Evolutionary conservation across 2,797 vertebrate genomes (phyloP).

Genomic region (Phoeniculus purpureus): DNA sequence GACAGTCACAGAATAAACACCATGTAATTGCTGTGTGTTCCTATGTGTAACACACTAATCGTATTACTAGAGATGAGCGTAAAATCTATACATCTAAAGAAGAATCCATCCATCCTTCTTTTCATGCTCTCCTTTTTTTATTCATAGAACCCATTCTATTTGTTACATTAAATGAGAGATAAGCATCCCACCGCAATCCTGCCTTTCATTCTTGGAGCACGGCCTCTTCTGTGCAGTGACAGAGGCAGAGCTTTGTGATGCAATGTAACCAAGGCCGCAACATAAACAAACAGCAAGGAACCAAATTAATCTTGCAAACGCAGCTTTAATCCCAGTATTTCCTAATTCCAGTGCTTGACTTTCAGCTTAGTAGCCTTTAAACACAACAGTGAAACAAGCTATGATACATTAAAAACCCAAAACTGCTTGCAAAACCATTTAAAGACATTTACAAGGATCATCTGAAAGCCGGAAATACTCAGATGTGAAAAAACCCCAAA

Average conservation of each 20-base stretch:
- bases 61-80: background rate
- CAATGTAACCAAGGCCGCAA: slow-evolving; percentile 1
- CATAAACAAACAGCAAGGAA: background rate
- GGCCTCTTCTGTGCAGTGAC: background rate
- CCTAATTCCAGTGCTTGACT: slow-evolving; percentile 31
- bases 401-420: background rate
- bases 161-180: background rate
- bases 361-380: slow-evolving; percentile 11
- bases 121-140: background rate
- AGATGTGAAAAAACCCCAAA: background rate
- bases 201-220: background rate
- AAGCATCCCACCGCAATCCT: background rate
- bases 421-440: background rate
- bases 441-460: background rate
- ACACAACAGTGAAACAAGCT: slow-evolving; percentile 13
- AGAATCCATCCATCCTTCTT: background rate
- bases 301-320: slow-evolving; percentile 25
- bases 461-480: background rate
- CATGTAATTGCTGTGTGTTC: background rate
- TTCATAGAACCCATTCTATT: background rate
- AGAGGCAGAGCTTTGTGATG: background rate
- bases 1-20: background rate
- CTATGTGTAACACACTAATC: background rate
- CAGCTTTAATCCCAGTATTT: slow-evolving; percentile 41
- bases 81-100: background rate